A percentile compares a stretch with the other conserved stretches of the same genome.
phyloP scores from a whole-genome alignment of 1,140 invertebrate genomes.

The Reticulitermes speratus region DNA sequence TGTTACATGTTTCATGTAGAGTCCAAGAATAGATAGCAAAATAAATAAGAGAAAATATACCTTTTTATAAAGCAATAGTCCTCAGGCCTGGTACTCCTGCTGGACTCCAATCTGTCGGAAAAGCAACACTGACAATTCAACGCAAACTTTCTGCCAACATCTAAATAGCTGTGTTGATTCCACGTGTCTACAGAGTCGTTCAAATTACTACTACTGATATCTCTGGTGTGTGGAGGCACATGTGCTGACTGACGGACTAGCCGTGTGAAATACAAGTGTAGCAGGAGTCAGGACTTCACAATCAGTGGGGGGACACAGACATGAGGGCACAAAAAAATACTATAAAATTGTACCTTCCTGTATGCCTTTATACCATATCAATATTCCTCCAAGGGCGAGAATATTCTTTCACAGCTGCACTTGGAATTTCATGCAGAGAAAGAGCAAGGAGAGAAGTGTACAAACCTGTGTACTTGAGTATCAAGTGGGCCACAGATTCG shows the following conservation, averaged over 20 bases:
- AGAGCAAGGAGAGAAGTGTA: constrained; percentile 40
- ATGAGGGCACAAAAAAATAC: constrained; percentile 22
- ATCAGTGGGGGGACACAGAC: constrained; percentile 23
- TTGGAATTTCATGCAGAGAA: constrained; percentile 31
- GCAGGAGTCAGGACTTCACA: background rate
- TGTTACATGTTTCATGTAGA: background rate
- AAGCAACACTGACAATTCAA: constrained; percentile 28
- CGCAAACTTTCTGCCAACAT: constrained; percentile 16
- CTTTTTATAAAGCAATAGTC: constrained; percentile 24
- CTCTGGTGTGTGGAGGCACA: background rate
- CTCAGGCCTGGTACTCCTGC: constrained; percentile 3
- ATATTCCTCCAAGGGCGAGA: constrained; percentile 25
- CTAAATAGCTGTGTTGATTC: constrained; percentile 3
- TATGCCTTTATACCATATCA: background rate
- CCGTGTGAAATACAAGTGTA: background rate
- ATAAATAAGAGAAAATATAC: constrained; percentile 24
- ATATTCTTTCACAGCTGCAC: constrained; percentile 25
- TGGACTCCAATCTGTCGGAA: constrained; percentile 18
- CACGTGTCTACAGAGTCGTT: background rate
- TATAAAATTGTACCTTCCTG: constrained; percentile 26
- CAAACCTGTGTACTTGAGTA: constrained; percentile 34
- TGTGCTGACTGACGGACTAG: background rate
- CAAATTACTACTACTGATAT: background rate
- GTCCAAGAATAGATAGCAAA: constrained; percentile 1
- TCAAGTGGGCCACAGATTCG: background rate